Evolutionary conservation across 2,113 vertebrate species (phyloP), one percentile per base, ranked within the genome.

Genomic region (Caranx melampygus): DNA sequence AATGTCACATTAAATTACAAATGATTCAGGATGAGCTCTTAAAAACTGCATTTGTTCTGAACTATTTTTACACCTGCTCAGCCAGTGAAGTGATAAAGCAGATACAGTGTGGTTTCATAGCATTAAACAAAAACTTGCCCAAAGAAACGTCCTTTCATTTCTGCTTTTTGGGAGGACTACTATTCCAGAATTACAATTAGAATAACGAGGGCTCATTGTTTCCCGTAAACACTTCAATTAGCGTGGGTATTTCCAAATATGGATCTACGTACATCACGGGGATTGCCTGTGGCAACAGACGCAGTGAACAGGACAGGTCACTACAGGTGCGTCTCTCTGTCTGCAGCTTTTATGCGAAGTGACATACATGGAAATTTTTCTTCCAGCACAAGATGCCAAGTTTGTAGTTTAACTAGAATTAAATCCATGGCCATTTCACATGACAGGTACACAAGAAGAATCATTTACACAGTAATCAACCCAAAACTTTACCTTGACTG

Each of bases 91-190:
- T 11, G n/a, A 21, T 21, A 21, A 54, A 21, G n/a, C n/a, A n/a
- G 20, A 21, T 54, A 47, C 57, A 6, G 31, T 4, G 3, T 1
- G 10, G 13, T 37, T 35, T n/a, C 2, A 26, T 34, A 13, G 2
- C 18, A 31, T 1, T 9, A 58, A 7, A 37, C 35, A 0, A 26
- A 31, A 26, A 40, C 16, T 35, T 21, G 18, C 10, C 26, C 26
- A 26, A 60, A 52, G n/a, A 7, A 4, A 11, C 18, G 20, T 62
- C 13, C 34, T 86, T 77, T 87, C 44, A 42, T 54, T 80, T 83
- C 72, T 68, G 45, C 31, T 71, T 78, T 78, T 35, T 26, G 9
- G 14, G 3, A 6, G 35, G 5, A 37, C 33, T 52, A 34, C 3
- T 42, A 57, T 3, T 18, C 40, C 1, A 47, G 5, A 31, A 10